These are phyloP conservation scores for Camponotus pennsylvanicus DNA, from an alignment of 1,140 invertebrate genomes.

Conservation along the genomic window DNA sequence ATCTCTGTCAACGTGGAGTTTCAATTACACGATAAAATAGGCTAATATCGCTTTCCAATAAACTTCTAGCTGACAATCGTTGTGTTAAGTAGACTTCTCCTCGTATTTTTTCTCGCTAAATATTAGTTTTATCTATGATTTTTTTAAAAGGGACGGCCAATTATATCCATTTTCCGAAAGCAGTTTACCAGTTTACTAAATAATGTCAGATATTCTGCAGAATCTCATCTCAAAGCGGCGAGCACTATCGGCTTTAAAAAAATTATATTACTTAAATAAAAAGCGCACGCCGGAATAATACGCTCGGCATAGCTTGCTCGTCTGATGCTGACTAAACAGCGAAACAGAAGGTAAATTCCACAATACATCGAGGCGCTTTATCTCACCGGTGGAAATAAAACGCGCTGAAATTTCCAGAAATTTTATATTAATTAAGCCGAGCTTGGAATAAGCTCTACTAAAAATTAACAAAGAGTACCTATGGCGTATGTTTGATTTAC, in stretches of 20 bases:
- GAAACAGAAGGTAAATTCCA: slow-evolving; percentile 63
- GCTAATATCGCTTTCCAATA: slow-evolving; percentile 39
- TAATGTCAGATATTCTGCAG: neutral
- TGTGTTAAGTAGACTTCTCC: neutral
- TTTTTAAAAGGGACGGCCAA: neutral
- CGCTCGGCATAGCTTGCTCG: slow-evolving; percentile 31
- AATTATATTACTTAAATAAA: slow-evolving; percentile 55
- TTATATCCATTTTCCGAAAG: neutral
- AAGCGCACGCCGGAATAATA: slow-evolving; percentile 36
- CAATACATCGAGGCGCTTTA: slow-evolving; percentile 57
- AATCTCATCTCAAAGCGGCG: slow-evolving; percentile 3
- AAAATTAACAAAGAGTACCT: slow-evolving; percentile 59
- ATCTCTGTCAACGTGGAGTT: slow-evolving; percentile 60
- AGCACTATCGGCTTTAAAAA: slow-evolving; percentile 3
- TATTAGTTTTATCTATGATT: neutral
- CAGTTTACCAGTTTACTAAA: neutral
- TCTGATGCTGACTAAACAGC: slow-evolving; percentile 61
- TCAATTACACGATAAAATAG: slow-evolving; percentile 53
- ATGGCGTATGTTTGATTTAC: slow-evolving; percentile 58
- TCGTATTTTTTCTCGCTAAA: neutral
- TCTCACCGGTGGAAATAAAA: slow-evolving; percentile 62
- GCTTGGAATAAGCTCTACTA: slow-evolving; percentile 47
- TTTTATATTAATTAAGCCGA: slow-evolving; percentile 71
- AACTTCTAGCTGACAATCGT: slow-evolving; percentile 44
- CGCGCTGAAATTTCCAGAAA: slow-evolving; percentile 32